Conservation (phyloP, 2,888 invertebrate species). For the Pandemis corylana region DNA sequence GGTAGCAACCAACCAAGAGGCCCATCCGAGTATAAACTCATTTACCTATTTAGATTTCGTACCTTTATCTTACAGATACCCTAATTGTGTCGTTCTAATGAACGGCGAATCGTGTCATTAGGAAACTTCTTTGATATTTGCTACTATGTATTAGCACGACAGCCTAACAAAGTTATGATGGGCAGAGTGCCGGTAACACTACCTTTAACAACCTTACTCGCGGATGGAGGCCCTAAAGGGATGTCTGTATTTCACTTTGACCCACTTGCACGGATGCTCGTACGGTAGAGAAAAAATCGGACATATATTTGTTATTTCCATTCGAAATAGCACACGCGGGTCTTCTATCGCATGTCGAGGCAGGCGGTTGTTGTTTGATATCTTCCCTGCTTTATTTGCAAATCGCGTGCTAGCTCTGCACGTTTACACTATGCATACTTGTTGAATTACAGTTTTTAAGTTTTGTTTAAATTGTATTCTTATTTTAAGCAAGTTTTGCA, state of each 20-base stretch:
- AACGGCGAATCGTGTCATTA: not conserved
- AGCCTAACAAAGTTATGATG: constrained; percentile 11
- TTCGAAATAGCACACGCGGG: constrained; percentile 62
- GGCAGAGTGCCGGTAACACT: constrained; percentile 7
- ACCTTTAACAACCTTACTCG: not conserved
- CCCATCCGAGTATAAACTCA: no score
- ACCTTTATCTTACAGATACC: no score
- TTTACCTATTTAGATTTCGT: no score
- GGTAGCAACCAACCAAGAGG: no score
- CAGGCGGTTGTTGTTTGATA: constrained; percentile 72
- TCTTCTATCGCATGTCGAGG: constrained; percentile 75
- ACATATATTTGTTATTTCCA: constrained; percentile 73
- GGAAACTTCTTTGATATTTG: not conserved
- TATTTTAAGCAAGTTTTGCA: constrained; percentile 5
- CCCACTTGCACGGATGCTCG: constrained; percentile 15
- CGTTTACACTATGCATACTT: constrained; percentile 69
- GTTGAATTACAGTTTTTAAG: constrained; percentile 70
- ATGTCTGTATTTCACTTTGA: constrained; percentile 29
- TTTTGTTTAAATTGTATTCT: constrained; percentile 51
- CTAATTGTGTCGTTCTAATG: not conserved
- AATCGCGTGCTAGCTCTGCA: constrained; percentile 74
- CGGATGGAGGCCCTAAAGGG: constrained; percentile 2
- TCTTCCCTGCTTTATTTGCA: constrained; percentile 81
- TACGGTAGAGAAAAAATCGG: constrained; percentile 53
- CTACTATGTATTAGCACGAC: not conserved